Base-by-base conservation (phyloP, 1,140 invertebrate genomes). In the Anastrepha ludens region DNA sequence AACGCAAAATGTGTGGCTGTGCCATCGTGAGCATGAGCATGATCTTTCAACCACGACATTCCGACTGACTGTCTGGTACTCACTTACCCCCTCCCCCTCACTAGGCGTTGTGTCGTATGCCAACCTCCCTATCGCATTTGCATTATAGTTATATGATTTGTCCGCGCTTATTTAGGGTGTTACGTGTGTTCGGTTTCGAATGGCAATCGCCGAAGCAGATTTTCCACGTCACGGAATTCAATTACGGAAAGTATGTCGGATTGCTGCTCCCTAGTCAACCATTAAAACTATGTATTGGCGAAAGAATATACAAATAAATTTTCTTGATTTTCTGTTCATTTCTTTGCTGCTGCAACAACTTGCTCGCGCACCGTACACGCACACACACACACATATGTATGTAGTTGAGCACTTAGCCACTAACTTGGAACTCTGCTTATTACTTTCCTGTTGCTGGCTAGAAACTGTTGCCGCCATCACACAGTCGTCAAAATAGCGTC, bases 401-500 rank as follows among this genome's bases (percentile, higher is more conserved):
- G 17, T 64, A 74, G 17, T 50, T 39, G 41, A 47, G 41, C 17
- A 74, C 70, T 74, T 74, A 74, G 70, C 47, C 70, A 74, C 70
- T 74, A 74, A 74, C 15, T 50, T 47, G 17, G 44, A 39, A 41
- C 47, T 74, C 17, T 11, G 44, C n/a, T 74, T 41, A 3, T 74
- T 74, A 41, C 39, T 47, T 50, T 74, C 15, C 41, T 15, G 9
- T 11, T 5, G n/a, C 7, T 39, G 29, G 11, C 50, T 55, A 55
- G 29, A 29, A 9, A 67, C 64, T 7, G n/a, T 5, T 1, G n/a
- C 7, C 29, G 64, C 20, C 64, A 39, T 39, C 64, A 3, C 64
- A 44, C 74, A 81, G 50, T 20, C 74, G 74, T 81, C 74, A 81
- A 5, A 81, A 81, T 81, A 86, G 62, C 85, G 85, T 86, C 85